Percentiles rank a stretch among this genome's conserved stretches.
Conservation (phyloP, 2,797 vertebrate species). For the Semaprochilodus insignis region DNA sequence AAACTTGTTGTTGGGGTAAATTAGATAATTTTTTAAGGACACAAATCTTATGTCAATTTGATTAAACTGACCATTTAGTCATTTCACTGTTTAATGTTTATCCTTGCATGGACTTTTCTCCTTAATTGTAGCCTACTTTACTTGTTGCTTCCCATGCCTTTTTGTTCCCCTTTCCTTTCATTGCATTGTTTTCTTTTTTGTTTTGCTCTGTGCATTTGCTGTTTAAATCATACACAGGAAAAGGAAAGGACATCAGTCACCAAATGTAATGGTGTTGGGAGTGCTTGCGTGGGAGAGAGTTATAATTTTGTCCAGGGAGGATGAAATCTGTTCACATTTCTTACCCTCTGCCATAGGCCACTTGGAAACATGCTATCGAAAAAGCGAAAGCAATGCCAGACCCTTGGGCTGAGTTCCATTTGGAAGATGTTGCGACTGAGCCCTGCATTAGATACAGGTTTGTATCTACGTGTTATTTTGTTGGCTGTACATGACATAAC, state of each 20-base stretch:
- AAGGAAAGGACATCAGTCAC: constrained; percentile 14
- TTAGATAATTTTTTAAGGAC: too few relatives aligned
- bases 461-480: constrained; percentile 25
- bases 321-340: constrained; percentile 16
- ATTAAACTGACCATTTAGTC: not conserved
- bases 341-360: constrained; percentile 77
- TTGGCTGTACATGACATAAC: not conserved
- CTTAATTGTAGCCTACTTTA: not conserved
- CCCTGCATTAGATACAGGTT: constrained; percentile 88
- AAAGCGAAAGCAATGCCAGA: constrained; percentile 97
- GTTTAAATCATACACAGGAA: constrained; percentile 16
- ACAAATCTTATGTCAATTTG: too few relatives aligned
- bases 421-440: constrained; percentile 90
- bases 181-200: constrained; percentile 1
- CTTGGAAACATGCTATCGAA: constrained; percentile 92
- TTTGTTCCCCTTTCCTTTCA: not conserved
- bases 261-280: not conserved
- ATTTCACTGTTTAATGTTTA: not conserved
- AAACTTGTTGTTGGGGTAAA: not conserved
- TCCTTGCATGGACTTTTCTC: constrained; percentile 8
- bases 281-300: not conserved
- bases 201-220: constrained; percentile 8
- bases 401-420: constrained; percentile 96
- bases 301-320: not conserved
- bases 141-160: not conserved